Conservation (phyloP, 2,888 invertebrate species). For the Eulithis testata region DNA sequence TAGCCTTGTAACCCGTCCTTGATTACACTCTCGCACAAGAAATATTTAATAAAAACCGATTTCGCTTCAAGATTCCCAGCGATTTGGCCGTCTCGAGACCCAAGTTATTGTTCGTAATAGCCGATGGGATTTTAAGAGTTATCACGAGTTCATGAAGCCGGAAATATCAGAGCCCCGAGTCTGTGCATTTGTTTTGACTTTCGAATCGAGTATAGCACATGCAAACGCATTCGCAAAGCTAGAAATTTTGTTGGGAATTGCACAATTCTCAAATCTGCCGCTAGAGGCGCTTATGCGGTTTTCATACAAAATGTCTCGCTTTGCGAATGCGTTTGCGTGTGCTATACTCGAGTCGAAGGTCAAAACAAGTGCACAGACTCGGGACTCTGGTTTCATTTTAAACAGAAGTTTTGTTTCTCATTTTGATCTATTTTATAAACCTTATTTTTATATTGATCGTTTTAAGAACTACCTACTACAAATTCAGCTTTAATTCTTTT, state of each 20-base stretch:
- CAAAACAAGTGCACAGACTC: too few species aligned
- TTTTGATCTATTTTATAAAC: background rate
- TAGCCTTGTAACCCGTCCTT: background rate
- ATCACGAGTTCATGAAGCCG: slow-evolving; percentile 38
- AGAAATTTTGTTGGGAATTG: too few species aligned
- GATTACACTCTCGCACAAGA: slow-evolving; percentile 33
- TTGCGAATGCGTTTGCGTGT: too few species aligned
- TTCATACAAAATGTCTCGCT: too few species aligned
- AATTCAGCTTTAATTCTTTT: too few species aligned
- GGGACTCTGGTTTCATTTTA: slow-evolving; percentile 11
- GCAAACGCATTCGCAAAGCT: too few species aligned
- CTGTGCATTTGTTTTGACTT: too few species aligned
- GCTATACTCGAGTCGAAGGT: too few species aligned
- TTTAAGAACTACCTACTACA: too few species aligned
- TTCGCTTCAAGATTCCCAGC: slow-evolving; percentile 52
- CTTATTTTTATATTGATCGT: background rate
- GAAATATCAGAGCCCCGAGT: slow-evolving; percentile 24
- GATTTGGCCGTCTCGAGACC: slow-evolving; percentile 49
- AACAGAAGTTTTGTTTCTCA: slow-evolving; percentile 2
- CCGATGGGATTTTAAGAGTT: slow-evolving; percentile 40
- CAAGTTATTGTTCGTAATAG: slow-evolving; percentile 42
- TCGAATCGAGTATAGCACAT: too few species aligned
- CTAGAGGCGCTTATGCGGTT: too few species aligned
- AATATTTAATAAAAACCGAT: slow-evolving; percentile 59
- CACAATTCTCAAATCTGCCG: too few species aligned